These are phyloP conservation scores for Threskiornis aethiopicus DNA, from an alignment of 2,797 vertebrate species.

Conservation along the genomic window DNA sequence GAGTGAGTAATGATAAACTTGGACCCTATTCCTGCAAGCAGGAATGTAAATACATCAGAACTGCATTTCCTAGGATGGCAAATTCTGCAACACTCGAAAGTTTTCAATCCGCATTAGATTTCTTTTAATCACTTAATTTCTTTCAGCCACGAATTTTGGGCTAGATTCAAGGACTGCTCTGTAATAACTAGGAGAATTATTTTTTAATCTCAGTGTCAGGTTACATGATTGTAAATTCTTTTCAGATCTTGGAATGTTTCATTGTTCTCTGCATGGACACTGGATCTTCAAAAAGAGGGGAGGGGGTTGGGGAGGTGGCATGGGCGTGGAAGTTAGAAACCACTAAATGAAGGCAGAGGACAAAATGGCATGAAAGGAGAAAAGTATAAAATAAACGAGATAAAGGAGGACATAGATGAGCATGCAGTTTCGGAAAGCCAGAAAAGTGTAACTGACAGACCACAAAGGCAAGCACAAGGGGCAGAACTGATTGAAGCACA, in stretches of 20 bases:
- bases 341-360: not conserved
- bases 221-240: not conserved
- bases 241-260: not conserved
- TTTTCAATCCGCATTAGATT: not conserved
- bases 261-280: not conserved
- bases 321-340: not conserved
- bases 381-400: not conserved
- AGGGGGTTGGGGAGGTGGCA: fast-evolving
- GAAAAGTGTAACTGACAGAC: not conserved
- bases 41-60: not conserved
- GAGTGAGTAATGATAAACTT: not conserved
- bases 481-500: not conserved
- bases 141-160: not conserved
- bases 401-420: not conserved
- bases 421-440: not conserved
- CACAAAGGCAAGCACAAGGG: not conserved
- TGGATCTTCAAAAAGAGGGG: not conserved
- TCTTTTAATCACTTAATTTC: not conserved
- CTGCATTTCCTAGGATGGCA: not conserved
- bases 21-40: not conserved
- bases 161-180: not conserved
- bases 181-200: not conserved
- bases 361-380: not conserved
- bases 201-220: not conserved
- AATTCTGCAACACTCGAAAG: not conserved